Base-by-base conservation (phyloP, 2,888 invertebrate species). In the Cosmopolites sordidus region DNA sequence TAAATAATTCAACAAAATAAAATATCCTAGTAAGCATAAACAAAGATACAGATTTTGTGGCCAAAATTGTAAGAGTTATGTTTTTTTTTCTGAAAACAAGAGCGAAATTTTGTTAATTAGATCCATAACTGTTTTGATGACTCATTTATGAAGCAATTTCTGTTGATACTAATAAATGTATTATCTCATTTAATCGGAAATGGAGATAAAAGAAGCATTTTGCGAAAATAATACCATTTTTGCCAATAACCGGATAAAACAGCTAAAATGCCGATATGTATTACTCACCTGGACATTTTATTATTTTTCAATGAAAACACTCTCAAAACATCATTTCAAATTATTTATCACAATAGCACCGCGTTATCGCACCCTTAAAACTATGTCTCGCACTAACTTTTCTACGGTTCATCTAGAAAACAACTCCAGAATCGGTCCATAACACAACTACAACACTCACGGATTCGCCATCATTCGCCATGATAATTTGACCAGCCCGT, bases 401-500 rank as follows among this genome's bases (percentile, higher is more conserved):
- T 17, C 45, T 18, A 40, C 16, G 44, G 41, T 54, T 49, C 54
- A 58, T 58, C 48, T 51, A 51, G 11, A 43, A 51, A 58, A 51
- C 43, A 47, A 38, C 43, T 40, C 51, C 27, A 30, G 48, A 58
- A 54, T 16, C 37, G 29, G 18, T 45, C 43, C 54, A 48, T 27
- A 48, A 54, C 51, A 55, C 51, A 18, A 30, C 51, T 44, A 46
- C 46, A 42, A 29, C 47, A 54, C 40, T 46, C 38, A 18, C 38
- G 17, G 40, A 47, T 41, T 47, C 48, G 48, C 54, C 44, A 47
- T 52, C 51, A 44, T 45, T 54, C 54, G 48, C 51, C 48, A 55
- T 55, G 51, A 48, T 47, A 55, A 54, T 46, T 50, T 51, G 58
- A 55, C 54, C 58, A 55, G 49, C 58, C 58, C 58, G 55, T 45